Percentiles rank a stretch among this genome's conserved stretches.
Conservation (phyloP, 2,797 vertebrate species). For the Brachyalestes nurse region DNA sequence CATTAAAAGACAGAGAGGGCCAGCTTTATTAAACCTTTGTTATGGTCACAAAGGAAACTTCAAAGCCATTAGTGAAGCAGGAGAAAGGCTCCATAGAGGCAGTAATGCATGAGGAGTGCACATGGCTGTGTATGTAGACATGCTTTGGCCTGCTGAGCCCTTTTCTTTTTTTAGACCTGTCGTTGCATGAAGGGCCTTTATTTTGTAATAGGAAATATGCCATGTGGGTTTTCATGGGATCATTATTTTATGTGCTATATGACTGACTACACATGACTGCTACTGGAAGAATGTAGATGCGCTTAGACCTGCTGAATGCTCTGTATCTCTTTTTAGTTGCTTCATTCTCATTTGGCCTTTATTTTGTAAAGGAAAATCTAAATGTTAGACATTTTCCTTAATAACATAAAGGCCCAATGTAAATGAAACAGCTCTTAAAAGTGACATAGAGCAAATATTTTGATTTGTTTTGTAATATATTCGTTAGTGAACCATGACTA, state of each 20-base stretch:
- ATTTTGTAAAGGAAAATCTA: too few species aligned
- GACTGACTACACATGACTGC: not conserved
- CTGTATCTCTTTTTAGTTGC: too few species aligned
- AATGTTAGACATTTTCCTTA: too few species aligned
- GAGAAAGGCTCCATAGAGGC: slow-evolving; percentile 1
- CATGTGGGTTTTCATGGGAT: not conserved
- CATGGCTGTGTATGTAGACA: not conserved
- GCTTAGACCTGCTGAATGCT: slow-evolving; percentile 35
- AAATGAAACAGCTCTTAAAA: too few species aligned
- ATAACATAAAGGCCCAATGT: too few species aligned
- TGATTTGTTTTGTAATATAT: too few species aligned
- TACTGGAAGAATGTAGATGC: not conserved
- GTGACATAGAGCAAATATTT: too few species aligned
- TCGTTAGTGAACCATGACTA: too few species aligned
- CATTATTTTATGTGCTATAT: not conserved
- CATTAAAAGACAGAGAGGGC: slow-evolving; percentile 25
- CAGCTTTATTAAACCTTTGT: slow-evolving; percentile 47
- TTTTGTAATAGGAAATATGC: not conserved
- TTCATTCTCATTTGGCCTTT: too few species aligned
- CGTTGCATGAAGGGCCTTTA: too few species aligned
- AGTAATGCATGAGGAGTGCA: not conserved
- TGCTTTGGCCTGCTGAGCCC: slow-evolving; percentile 29
- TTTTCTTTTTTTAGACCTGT: not conserved
- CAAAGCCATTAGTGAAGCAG: slow-evolving; percentile 23
- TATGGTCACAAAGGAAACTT: slow-evolving; percentile 46